Conservation (phyloP, 2,113 vertebrate genomes). For the Brachyhypopomus gauderio region DNA sequence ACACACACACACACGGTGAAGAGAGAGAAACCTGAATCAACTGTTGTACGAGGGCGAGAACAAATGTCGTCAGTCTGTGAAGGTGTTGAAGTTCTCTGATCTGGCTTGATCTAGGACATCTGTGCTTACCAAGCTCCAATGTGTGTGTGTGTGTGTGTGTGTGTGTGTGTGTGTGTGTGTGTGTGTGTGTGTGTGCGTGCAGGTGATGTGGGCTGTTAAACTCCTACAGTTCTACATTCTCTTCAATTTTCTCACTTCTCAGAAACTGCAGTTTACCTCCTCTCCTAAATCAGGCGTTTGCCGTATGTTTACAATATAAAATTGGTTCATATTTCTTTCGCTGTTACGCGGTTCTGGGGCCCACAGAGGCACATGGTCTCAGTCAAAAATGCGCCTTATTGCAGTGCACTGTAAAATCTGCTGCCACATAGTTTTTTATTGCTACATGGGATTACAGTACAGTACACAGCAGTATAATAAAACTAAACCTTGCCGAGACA, state of each 20-base stretch:
- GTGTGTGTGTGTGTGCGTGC: slow-evolving; percentile 21
- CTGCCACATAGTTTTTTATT: background rate
- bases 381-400: slow-evolving; percentile 9
- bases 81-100: slow-evolving; percentile 51
- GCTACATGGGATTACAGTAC: slow-evolving; percentile 1
- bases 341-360: background rate
- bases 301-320: slow-evolving; percentile 32
- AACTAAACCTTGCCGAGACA: background rate
- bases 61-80: slow-evolving; percentile 36
- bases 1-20: background rate
- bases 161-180: slow-evolving; percentile 22
- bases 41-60: slow-evolving; percentile 27
- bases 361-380: background rate
- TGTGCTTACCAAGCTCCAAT: slow-evolving; percentile 38
- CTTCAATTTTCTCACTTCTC: slow-evolving; percentile 35
- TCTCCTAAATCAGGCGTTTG: slow-evolving; percentile 31
- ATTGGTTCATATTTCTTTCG: slow-evolving; percentile 28
- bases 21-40: background rate
- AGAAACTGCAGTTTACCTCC: slow-evolving; percentile 54
- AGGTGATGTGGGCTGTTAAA: slow-evolving; percentile 46
- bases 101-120: slow-evolving; percentile 47
- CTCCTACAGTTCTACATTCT: slow-evolving; percentile 26
- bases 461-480: background rate
- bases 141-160: slow-evolving; percentile 35
- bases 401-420: background rate